These are phyloP conservation scores for Beaufortia kweichowensis DNA, from an alignment of 2,113 vertebrate genomes.

Conservation along the genomic window DNA sequence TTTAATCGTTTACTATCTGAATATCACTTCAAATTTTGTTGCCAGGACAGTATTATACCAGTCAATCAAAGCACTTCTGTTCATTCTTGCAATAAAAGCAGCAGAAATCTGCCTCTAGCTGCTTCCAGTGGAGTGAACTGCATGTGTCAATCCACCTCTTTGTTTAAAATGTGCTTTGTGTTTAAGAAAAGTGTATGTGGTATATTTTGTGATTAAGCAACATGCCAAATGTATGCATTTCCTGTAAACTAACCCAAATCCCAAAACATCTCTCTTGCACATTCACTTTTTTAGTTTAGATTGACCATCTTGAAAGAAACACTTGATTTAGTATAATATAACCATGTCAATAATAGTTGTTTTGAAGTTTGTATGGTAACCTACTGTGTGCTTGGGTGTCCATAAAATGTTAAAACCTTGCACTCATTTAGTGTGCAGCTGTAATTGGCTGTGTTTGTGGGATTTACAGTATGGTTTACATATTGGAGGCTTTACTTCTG, in stretches of 20 bases:
- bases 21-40: background rate
- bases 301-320: too few species aligned
- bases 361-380: background rate
- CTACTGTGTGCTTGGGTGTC: background rate
- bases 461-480: constrained; percentile 28
- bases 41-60: background rate
- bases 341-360: background rate
- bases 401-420: too few species aligned
- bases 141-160: background rate
- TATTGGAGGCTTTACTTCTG: constrained; percentile 1
- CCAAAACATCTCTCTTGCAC: too few species aligned
- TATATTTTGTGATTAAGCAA: too few species aligned
- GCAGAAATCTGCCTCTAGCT: background rate
- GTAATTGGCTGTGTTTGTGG: background rate
- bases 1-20: background rate
- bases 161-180: background rate
- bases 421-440: background rate
- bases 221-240: too few species aligned
- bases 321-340: background rate
- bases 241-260: too few species aligned
- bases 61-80: background rate
- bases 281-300: too few species aligned
- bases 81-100: background rate
- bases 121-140: background rate
- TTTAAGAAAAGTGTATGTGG: too few species aligned